A percentile compares a stretch with the other conserved stretches of the same genome.
Conservation (phyloP, 2,113 vertebrate species). For the Prietella phreatophila region DNA sequence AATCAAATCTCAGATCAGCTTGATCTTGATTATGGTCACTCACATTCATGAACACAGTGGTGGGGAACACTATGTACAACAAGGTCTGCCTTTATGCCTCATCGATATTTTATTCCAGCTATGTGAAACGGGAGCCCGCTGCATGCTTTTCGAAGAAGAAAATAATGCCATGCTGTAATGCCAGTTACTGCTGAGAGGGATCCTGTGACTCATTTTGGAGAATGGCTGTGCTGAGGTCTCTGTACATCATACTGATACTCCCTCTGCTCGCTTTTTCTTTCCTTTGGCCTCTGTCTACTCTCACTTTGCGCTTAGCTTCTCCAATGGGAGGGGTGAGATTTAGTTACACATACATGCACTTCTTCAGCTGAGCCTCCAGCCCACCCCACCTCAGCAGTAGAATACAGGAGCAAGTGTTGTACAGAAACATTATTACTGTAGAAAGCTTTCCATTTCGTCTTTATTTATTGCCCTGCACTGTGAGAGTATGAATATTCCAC, state of each 20-base stretch:
- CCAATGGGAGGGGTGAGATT: slow-evolving; percentile 39
- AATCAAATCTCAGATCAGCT: not conserved
- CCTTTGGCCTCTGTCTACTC: slow-evolving; percentile 26
- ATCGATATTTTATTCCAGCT: slow-evolving; percentile 37
- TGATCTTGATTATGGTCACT: not conserved
- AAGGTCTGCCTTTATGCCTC: slow-evolving; percentile 16
- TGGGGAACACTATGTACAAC: not conserved
- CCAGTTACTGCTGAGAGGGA: slow-evolving; percentile 48
- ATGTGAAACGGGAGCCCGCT: slow-evolving; percentile 33
- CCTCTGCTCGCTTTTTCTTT: slow-evolving; percentile 33
- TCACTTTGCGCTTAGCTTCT: slow-evolving; percentile 24
- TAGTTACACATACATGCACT: slow-evolving; percentile 37
- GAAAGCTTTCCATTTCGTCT: slow-evolving; percentile 35
- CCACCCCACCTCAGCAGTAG: not conserved
- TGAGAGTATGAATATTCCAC: slow-evolving; percentile 64
- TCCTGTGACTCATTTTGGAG: slow-evolving; percentile 38
- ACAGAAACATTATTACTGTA: slow-evolving; percentile 17
- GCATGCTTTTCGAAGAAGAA: slow-evolving; percentile 24
- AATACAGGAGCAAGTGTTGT: not conserved
- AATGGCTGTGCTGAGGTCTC: slow-evolving; percentile 23
- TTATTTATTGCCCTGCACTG: slow-evolving; percentile 48
- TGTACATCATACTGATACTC: slow-evolving; percentile 15
- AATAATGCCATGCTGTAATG: slow-evolving; percentile 33
- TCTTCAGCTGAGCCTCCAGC: not conserved
- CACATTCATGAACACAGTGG: slow-evolving; percentile 12